A percentile compares a stretch with the other conserved stretches of the same genome.
Conservation (phyloP, 2,888 invertebrate species). For the Tuberolachnus salignus region DNA sequence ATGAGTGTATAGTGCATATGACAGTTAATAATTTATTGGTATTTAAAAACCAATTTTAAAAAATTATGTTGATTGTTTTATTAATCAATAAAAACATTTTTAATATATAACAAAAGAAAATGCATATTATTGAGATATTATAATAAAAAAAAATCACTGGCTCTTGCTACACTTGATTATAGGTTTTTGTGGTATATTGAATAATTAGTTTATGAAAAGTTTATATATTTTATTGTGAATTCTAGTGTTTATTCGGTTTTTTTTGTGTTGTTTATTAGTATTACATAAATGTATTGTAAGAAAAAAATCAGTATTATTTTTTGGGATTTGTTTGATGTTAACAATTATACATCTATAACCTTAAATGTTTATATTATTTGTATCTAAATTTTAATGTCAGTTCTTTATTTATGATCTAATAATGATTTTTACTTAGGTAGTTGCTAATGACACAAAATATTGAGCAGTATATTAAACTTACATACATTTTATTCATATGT, state of each 20-base stretch:
- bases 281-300: constrained; percentile 27
- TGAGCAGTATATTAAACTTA: constrained; percentile 1
- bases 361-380: constrained; percentile 42
- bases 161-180: constrained; percentile 31
- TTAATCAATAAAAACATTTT: constrained; percentile 16
- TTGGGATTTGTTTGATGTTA: background rate
- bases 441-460: constrained; percentile 14
- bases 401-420: constrained; percentile 23
- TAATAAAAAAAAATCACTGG: background rate
- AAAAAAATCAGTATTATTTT: constrained; percentile 49
- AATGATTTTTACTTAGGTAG: constrained; percentile 9
- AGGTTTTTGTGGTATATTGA: background rate
- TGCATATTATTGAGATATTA: background rate
- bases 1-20: constrained; percentile 27
- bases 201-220: constrained; percentile 13
- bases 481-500: background rate
- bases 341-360: constrained; percentile 6
- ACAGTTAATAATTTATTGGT: constrained; percentile 11
- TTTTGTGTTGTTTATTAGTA: too few relatives aligned
- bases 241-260: too few relatives aligned
- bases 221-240: constrained; percentile 19
- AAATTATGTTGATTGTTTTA: constrained; percentile 13
- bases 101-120: constrained; percentile 13
- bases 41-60: background rate
- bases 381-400: constrained; percentile 34